Evolutionary conservation across 92 coral and sea anemone genomes (phyloP), one percentile per base, ranked within the genome.

Genomic region (Ricordea florida): DNA sequence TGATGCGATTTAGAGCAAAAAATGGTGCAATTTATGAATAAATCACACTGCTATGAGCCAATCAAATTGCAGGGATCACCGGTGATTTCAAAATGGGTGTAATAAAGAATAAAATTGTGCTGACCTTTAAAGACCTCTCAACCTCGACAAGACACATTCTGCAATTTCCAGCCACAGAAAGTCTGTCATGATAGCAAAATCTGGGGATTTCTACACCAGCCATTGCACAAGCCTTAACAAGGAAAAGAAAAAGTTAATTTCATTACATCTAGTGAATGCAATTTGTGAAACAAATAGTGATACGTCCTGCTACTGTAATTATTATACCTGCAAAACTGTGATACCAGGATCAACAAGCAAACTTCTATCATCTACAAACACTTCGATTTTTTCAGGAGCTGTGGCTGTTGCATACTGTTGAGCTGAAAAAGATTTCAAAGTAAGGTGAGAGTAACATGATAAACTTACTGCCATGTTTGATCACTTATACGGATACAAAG

Each of bases 121-220:
- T 1, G 50, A 94, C 98, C 97, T 96, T 96, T 4, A 89, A 64
- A 9, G 99, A 96, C 50, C 94, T 85, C 72, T 96, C 99, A 16
- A 96, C 96, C 58, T 96, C 99, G 18, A 96, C 99, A 40, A 96
- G 88, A 51, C 99, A 96, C 99, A 96, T 96, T 18, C 99, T 89
- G 42, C 99, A 96, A 69, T 96, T 96, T 4, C 99, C 99, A 65
- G 99, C 99, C 13, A 96, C 87, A 35, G 99, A 96, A 34, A 96
- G 89, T 63, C 94, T 90, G 69, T 96, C 99, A 69, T 96, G 99
- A 38, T 96, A 96, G 62, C 99, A 96, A 66, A 91, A 96, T 76
- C 98, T 78, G 26, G 99, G 99, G 58, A 96, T 96, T 58, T 96
- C 97, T 28, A 89, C 96, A 40, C 99, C 99, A 57, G 94, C 97